A percentile compares a stretch with the other conserved stretches of the same genome.
Evolutionary conservation across 2,888 invertebrate species (phyloP).

Genomic region (Himalopsyche tibetana): DNA sequence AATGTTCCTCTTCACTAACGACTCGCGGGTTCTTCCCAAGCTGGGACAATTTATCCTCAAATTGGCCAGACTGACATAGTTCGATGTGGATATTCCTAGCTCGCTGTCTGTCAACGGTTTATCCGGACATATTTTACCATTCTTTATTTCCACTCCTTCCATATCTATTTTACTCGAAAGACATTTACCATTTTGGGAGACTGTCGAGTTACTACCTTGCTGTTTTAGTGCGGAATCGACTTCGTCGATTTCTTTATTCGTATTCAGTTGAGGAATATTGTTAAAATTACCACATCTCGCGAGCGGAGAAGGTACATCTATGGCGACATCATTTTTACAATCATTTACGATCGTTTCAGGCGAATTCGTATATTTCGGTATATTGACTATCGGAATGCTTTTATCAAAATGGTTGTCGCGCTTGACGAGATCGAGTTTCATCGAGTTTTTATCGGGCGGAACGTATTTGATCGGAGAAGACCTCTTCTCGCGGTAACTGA

Average conservation of each 20-base stretch:
- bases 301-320: slow-evolving; percentile 55
- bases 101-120: slow-evolving; percentile 49
- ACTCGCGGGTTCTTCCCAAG: slow-evolving; percentile 62
- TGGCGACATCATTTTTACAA: not conserved
- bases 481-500: slow-evolving; percentile 72
- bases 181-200: slow-evolving; percentile 21
- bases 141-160: not conserved
- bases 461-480: slow-evolving; percentile 67
- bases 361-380: slow-evolving; percentile 20
- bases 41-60: slow-evolving; percentile 71
- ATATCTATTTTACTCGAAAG: slow-evolving; percentile 21
- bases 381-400: slow-evolving; percentile 36
- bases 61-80: slow-evolving; percentile 75
- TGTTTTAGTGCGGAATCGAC: slow-evolving; percentile 18
- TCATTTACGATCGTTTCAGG: not conserved
- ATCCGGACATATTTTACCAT: slow-evolving; percentile 20
- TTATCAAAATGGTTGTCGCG: slow-evolving; percentile 46
- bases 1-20: slow-evolving; percentile 64
- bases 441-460: slow-evolving; percentile 53
- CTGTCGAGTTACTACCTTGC: not conserved
- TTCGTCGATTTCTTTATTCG: not conserved
- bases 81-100: slow-evolving; percentile 73
- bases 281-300: slow-evolving; percentile 62
- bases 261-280: slow-evolving; percentile 63
- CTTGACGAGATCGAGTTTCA: slow-evolving; percentile 40